A percentile compares a stretch with the other conserved stretches of the same genome.
phyloP scores from a whole-genome alignment of 2,888 invertebrate species.

The Sepioteuthis lessoniana region DNA sequence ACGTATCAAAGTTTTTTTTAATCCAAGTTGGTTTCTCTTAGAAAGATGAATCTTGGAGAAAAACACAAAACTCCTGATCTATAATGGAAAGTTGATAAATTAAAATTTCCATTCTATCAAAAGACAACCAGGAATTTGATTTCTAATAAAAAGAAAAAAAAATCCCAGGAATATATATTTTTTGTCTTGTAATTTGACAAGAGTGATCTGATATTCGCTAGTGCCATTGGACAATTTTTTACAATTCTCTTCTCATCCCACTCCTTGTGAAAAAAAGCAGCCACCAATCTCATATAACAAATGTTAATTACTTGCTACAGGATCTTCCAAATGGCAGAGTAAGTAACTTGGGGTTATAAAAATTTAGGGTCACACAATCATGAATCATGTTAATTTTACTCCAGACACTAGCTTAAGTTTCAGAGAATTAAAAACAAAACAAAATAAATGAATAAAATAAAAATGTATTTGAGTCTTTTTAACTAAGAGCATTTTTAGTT shows the following conservation, averaged over 20 bases:
- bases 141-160: background rate
- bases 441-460: background rate
- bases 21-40: background rate
- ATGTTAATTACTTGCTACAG: constrained; percentile 12
- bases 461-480: background rate
- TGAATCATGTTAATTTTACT: constrained; percentile 13
- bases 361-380: constrained; percentile 20
- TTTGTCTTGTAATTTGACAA: background rate
- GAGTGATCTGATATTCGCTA: background rate
- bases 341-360: constrained; percentile 33
- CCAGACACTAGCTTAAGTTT: background rate
- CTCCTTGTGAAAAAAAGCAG: background rate
- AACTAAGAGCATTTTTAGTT: background rate
- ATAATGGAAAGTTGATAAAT: background rate
- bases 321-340: background rate
- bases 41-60: background rate
- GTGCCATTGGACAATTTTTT: background rate
- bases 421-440: background rate
- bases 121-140: background rate
- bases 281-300: background rate
- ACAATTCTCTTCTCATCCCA: background rate
- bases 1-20: background rate
- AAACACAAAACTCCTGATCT: background rate
- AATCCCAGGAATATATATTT: background rate
- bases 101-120: background rate